These are phyloP conservation scores for Nymphicus hollandicus DNA, from an alignment of 2,113 vertebrate genomes.

Conservation along the genomic window DNA sequence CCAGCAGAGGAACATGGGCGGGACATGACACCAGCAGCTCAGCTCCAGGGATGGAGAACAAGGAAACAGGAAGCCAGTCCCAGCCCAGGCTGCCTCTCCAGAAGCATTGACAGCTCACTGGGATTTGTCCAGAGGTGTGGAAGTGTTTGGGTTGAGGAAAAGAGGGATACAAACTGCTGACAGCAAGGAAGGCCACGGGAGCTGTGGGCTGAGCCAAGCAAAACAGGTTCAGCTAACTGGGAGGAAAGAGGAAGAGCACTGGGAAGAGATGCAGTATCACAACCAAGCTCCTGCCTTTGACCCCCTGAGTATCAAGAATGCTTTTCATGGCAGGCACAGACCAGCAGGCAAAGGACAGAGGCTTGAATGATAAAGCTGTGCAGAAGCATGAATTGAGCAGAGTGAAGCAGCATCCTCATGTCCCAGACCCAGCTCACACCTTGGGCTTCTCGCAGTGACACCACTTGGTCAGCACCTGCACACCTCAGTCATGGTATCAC, in stretches of 20 bases:
- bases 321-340: neutral
- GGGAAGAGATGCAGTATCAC: neutral
- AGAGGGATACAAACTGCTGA: neutral
- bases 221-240: neutral
- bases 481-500: neutral
- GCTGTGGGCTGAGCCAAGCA: neutral
- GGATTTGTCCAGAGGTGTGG: neutral
- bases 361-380: neutral
- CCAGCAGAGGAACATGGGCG: neutral
- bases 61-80: neutral
- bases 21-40: neutral
- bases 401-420: neutral
- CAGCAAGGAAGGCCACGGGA: neutral
- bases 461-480: neutral
- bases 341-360: neutral
- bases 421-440: neutral
- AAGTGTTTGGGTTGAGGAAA: neutral
- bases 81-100: neutral
- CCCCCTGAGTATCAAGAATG: fast-evolving
- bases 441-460: neutral
- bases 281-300: neutral
- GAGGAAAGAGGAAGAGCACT: neutral
- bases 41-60: neutral
- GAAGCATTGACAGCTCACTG: fast-evolving
- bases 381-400: neutral